Conservation (phyloP, 2,888 invertebrate genomes). For the Oxystoma pomonae region DNA sequence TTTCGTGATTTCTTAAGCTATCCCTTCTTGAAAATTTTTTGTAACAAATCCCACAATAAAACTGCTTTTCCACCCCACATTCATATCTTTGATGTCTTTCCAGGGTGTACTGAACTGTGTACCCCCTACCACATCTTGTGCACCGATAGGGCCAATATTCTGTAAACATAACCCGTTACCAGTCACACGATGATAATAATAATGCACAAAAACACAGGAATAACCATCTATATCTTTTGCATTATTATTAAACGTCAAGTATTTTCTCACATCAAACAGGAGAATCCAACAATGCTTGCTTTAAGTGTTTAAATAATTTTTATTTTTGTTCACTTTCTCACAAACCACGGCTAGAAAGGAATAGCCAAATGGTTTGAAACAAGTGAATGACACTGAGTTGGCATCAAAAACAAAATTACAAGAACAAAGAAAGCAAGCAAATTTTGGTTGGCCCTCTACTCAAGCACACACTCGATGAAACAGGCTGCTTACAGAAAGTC, state of each 20-base stretch:
- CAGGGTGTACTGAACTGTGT: slow-evolving; percentile 50
- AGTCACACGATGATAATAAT: neutral
- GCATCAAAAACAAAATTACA: neutral
- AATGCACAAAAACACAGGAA: too few species aligned
- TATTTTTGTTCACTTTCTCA: neutral
- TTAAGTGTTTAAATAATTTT: neutral
- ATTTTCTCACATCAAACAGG: too few species aligned
- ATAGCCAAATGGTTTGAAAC: neutral
- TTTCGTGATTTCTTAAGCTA: slow-evolving; percentile 39
- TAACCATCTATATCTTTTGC: too few species aligned
- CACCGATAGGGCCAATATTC: slow-evolving; percentile 46
- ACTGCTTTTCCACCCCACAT: slow-evolving; percentile 45
- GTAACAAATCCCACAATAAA: slow-evolving; percentile 49
- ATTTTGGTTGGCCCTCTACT: slow-evolving; percentile 30
- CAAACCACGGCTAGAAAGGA: neutral
- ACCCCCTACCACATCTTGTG: slow-evolving; percentile 55
- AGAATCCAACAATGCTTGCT: too few species aligned
- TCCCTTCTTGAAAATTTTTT: slow-evolving; percentile 40
- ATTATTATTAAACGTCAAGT: too few species aligned
- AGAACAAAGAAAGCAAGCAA: neutral
- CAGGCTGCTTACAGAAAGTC: slow-evolving; percentile 15
- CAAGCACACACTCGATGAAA: slow-evolving; percentile 15
- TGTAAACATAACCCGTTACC: slow-evolving; percentile 36
- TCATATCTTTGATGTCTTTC: slow-evolving; percentile 38
- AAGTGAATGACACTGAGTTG: neutral